Evolutionary conservation across 1,140 invertebrate species (phyloP), one percentile per base, ranked within the genome.

Genomic region (Heliconius hermathena): DNA sequence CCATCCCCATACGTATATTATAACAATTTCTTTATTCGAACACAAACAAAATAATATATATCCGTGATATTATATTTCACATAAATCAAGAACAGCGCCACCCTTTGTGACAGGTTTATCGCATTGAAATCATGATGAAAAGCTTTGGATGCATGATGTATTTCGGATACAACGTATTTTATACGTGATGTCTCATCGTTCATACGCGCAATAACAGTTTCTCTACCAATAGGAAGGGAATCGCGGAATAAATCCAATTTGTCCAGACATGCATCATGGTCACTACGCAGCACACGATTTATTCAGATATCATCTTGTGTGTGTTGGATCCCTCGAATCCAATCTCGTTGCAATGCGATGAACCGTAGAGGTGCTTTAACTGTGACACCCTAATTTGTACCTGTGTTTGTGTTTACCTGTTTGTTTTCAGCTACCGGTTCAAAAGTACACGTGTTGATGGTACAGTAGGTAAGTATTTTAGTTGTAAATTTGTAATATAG

Each of bases 161-260:
- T 90, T 85, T 83, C 83, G 80, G 82, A 84, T 83, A 86, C 85
- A 89, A 93, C 89, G 93, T 52, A 52, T 94, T 91, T 93, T 93
- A 91, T 91, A 90, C 86, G 88, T 93, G 88, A 90, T 89, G 88
- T 90, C 86, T 91, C 92, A 93, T 93, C 90, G 88, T 90, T 93
- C 91, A 92, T 92, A 93, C 89, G 88, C 91, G 87, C 90, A 92
- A 91, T 91, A 94, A 91, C 90, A 92, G 89, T 93, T 93, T 89
- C 85, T 87, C 87, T 88, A 87, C 88, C 87, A 89, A 91, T 90
- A 88, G 86, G 85, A 87, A 88, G 90, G 87, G 87, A 90, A 90
- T 87, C 81, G 78, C 49, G 87, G 89, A 89, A 91, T 93, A 93
- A 92, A 94, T 94, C 91, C 91, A 93, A 93, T 93, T 93, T 93